phyloP scores from a whole-genome alignment of 2,888 invertebrate species.

The Nephrotoma guestfalica region DNA sequence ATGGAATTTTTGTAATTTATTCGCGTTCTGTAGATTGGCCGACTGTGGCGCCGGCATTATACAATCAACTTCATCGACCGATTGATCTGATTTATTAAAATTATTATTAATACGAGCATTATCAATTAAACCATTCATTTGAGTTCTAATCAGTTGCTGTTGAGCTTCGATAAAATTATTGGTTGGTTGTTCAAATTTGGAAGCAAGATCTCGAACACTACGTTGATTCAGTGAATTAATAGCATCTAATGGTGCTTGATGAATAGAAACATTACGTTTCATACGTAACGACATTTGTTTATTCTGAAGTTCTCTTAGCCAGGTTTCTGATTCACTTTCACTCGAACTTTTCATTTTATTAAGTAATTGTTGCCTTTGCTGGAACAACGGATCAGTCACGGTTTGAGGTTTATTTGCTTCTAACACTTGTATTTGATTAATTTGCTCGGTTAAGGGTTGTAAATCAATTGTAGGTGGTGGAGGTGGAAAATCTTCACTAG shows the following conservation, averaged over 20 bases:
- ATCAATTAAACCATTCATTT: conserved; percentile 35
- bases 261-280: conserved; percentile 21
- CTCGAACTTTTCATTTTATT: conserved; percentile 26
- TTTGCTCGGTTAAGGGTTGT: conserved; percentile 46
- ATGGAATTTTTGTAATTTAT: conserved; percentile 18
- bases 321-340: conserved; percentile 39
- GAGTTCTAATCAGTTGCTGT: conserved; percentile 27
- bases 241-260: neutral
- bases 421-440: conserved; percentile 34
- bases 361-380: conserved; percentile 44
- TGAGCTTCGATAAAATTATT: conserved; percentile 13
- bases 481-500: conserved; percentile 80
- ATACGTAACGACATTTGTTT: conserved; percentile 52
- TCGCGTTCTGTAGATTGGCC: neutral
- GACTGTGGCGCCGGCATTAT: conserved; percentile 1
- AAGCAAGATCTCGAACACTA: conserved; percentile 65
- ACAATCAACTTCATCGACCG: conserved; percentile 12
- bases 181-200: conserved; percentile 54
- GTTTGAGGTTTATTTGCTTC: conserved; percentile 29
- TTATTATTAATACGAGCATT: conserved; percentile 28
- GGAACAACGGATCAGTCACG: conserved; percentile 39
- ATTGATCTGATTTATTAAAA: conserved; percentile 10
- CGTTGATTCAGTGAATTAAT: conserved; percentile 15
- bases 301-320: conserved; percentile 66
- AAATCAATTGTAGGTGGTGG: conserved; percentile 69